phyloP scores from a whole-genome alignment of 2,888 invertebrate species.

The Pollenia amentaria region DNA sequence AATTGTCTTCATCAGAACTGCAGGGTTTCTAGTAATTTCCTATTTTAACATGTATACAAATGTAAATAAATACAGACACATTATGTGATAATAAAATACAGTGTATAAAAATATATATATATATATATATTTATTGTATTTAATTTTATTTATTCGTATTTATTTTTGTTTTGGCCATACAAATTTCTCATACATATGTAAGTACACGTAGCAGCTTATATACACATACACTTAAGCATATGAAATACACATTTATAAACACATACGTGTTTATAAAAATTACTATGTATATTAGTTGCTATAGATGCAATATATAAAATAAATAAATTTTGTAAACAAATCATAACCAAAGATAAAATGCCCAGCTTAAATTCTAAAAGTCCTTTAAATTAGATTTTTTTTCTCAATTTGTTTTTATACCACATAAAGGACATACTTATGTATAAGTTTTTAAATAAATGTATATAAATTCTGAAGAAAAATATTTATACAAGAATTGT shows the following conservation, averaged over 20 bases:
- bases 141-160: no score
- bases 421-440: conserved; percentile 11
- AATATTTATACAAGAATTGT: conserved; percentile 48
- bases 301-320: conserved; percentile 3
- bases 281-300: neutral
- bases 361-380: conserved; percentile 68
- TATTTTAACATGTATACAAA: neutral
- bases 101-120: neutral
- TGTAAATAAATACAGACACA: neutral
- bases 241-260: neutral
- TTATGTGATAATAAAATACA: neutral
- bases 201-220: no score
- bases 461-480: conserved; percentile 48
- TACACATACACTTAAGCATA: no score
- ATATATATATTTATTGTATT: neutral
- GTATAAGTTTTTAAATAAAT: conserved; percentile 1
- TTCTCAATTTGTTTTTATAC: neutral
- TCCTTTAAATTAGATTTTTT: conserved; percentile 40
- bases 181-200: no score
- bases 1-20: no score
- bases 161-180: no score
- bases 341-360: conserved; percentile 66
- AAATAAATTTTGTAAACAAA: conserved; percentile 69
- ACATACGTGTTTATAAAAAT: neutral
- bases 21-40: no score